Base-by-base conservation (phyloP, 2,888 invertebrate species). In the Lordiphosa andalusiaca region DNA sequence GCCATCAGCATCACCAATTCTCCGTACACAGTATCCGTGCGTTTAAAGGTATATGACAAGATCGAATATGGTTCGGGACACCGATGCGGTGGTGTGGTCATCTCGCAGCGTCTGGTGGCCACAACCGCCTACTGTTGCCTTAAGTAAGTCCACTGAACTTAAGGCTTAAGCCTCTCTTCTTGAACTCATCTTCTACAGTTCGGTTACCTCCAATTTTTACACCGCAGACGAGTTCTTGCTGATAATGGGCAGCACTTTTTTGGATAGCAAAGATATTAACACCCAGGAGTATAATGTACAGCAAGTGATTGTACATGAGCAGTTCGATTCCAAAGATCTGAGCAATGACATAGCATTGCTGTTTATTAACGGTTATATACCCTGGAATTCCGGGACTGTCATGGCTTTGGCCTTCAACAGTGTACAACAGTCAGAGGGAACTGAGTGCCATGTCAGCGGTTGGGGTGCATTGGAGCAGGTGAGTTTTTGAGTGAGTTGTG, bases 81-180 rank as follows among this genome's bases (percentile, higher is more conserved):
- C 37, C 63, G 84, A 4, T 87, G 87, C 39, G 88, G 87, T 4
- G 87, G 87, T 2, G 68, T 72, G 1, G 65, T 83, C 0, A 71
- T 87, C 12, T 60, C 74, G 0, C 78, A 70, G 16, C 83, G 88
- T 7, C 40, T 76, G 9, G 62, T 86, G 6, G 30, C 66, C 9
- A 85, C 84, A 10, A 88, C 88, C 0, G 88, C 84, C 7, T 88
- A 87, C 36, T 87, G 73, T n/a, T 16, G 54, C 6, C 47, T 37
- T 16, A 53, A 57, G 80, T 80, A 37, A n/a, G 72, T 39, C 4
- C 9, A 9, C 3, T 6, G 0, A 10, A 16, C 6, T 9, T 5
- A 25, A 25, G n/a, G 4, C 6, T 9, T 6, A 35, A 46, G 4
- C n/a, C 16, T 21, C 16, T 21, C 12, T 23, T 13, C 21, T 38